Base-by-base conservation (phyloP, 2,797 vertebrate species). In the Diceros bicornis region DNA sequence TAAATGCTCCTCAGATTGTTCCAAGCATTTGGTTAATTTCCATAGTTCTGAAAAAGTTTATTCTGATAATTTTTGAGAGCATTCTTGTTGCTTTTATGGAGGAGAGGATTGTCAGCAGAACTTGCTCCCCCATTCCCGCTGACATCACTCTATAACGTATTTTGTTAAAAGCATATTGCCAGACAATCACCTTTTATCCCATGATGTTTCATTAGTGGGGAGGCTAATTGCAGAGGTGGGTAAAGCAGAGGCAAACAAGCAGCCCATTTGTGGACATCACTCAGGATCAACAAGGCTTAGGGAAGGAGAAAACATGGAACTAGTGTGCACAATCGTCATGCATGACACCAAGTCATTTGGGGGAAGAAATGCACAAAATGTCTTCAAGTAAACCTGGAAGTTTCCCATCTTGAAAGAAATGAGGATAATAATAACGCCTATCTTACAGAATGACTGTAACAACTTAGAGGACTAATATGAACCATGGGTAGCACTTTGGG, bases 221-320 rank as follows among this genome's bases (percentile, higher is more conserved):
- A 96, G 78, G 52, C 61, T 81, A 92, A 94, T 90, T 78, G 61
- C 94, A 1, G 32, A 23, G 57, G 78, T 82, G 91, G 96, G 95
- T 95, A 96, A 97, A 97, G 27, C 14, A 94, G 2, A 82, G 10
- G 4, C 32, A 47, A 61, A 37, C 32, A 47, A 61, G n/a, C 50
- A 52, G 18, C 50, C 18, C 17, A 68, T 57, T 75, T 57, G 37
- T 68, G 7, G 32, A 57, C n/a, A 50, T 61, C 25, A 85, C 27
- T 69, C 61, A 90, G 37, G 18, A 61, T 61, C 50, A 29, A n/a
- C 3, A 29, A 47, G 18, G 13, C 62, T 69, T 68, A 69, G 18
- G 25, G 41, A 11, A 68, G 41, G 47, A 50, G 52, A 37, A 75
- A 84, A 6, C 3, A 34, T 14, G 44, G 8, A 16, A 16, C 32